Evolutionary conservation across 2,797 vertebrate species (phyloP).

Genomic region (Heteromormyrus szaboi): DNA sequence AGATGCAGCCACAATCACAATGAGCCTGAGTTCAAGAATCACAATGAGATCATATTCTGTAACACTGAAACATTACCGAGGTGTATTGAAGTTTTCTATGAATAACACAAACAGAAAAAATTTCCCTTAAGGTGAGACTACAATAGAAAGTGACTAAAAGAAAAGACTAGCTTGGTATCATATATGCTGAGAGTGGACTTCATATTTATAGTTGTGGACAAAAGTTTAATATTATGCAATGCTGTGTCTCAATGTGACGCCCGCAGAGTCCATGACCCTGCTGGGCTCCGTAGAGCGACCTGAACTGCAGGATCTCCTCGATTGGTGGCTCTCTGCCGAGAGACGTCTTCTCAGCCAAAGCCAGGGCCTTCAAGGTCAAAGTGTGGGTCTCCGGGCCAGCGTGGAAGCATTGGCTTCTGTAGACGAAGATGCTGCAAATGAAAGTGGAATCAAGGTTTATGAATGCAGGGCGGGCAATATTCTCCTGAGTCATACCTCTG

Average conservation of each 20-base stretch:
- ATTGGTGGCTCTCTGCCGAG: slow-evolving; percentile 75
- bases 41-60: not conserved
- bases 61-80: not conserved
- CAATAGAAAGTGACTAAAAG: not conserved
- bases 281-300: slow-evolving; percentile 82
- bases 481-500: not conserved
- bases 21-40: not conserved
- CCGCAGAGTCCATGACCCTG: slow-evolving; percentile 84
- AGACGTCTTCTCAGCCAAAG: slow-evolving; percentile 68
- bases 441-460: slow-evolving; percentile 59
- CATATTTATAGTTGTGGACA: not conserved
- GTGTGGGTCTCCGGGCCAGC: slow-evolving; percentile 50
- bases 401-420: slow-evolving; percentile 81
- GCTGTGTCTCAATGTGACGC: not conserved
- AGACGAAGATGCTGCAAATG: slow-evolving; percentile 75
- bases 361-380: slow-evolving; percentile 48
- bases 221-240: not conserved
- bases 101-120: not conserved
- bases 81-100: not conserved
- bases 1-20: not conserved
- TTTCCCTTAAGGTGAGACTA: not conserved
- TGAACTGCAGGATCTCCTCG: slow-evolving; percentile 80
- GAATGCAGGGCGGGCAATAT: not conserved
- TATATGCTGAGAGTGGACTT: not conserved
- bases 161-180: not conserved